Evolutionary conservation across 2,797 vertebrate genomes (phyloP).

Genomic region (Pantherophis vulpinus): DNA sequence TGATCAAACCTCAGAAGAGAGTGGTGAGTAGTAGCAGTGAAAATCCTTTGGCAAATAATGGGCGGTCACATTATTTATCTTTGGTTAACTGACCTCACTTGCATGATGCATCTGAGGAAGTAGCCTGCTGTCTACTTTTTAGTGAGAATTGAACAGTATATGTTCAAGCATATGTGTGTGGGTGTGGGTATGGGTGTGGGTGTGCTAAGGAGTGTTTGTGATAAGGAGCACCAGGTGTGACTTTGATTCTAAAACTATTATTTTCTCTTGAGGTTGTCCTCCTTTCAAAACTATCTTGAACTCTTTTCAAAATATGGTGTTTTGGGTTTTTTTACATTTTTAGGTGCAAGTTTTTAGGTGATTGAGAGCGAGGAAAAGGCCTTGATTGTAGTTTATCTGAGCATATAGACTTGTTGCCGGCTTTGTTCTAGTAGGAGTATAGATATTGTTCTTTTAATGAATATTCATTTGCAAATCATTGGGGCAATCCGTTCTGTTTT

Average conservation of each 20-base stretch:
- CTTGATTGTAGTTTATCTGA: background rate
- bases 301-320: background rate
- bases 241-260: background rate
- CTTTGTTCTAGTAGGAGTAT: background rate
- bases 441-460: background rate
- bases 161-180: background rate
- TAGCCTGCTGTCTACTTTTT: background rate
- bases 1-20: constrained; percentile 97
- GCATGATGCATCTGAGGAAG: background rate
- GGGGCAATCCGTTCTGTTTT: background rate
- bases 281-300: background rate
- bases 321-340: background rate
- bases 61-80: background rate
- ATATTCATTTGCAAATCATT: background rate
- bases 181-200: no score
- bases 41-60: background rate
- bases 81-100: background rate
- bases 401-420: background rate
- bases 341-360: background rate
- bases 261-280: background rate
- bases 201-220: background rate
- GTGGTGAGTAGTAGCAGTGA: constrained; percentile 80
- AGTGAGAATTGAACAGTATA: background rate
- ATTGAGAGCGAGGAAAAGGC: background rate
- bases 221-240: background rate